Conservation (phyloP, 2,888 invertebrate genomes). For the Drosophila lutescens region DNA sequence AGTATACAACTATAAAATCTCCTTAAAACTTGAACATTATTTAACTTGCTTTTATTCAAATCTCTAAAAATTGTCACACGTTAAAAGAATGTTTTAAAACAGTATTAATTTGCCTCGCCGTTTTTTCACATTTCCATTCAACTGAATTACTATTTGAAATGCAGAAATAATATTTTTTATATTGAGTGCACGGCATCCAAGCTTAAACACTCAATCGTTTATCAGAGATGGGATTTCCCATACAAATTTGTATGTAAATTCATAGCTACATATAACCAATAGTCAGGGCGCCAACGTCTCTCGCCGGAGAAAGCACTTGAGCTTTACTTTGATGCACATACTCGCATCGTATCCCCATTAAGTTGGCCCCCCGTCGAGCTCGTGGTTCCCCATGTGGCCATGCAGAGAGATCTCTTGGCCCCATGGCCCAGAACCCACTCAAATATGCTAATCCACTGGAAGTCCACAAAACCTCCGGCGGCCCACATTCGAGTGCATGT, state of each 20-base stretch:
- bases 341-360: constrained; percentile 28
- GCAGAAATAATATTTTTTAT: constrained; percentile 13
- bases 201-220: constrained; percentile 29
- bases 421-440: constrained; percentile 43
- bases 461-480: constrained; percentile 30
- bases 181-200: constrained; percentile 9
- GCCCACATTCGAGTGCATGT: constrained; percentile 38
- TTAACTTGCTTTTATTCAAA: too few relatives aligned
- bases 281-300: not conserved
- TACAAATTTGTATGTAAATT: constrained; percentile 32
- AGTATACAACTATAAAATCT: too few relatives aligned
- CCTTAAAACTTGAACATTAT: too few relatives aligned
- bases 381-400: constrained; percentile 18
- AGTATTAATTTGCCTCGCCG: too few relatives aligned
- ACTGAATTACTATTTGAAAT: not conserved
- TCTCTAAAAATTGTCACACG: too few relatives aligned
- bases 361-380: constrained; percentile 29
- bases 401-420: constrained; percentile 18
- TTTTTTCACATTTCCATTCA: too few relatives aligned
- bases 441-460: constrained; percentile 57
- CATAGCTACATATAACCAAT: constrained; percentile 6
- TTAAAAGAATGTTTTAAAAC: too few relatives aligned
- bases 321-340: constrained; percentile 35
- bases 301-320: constrained; percentile 22
- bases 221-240: constrained; percentile 8